Evolutionary conservation across 2,797 vertebrate genomes (phyloP), one percentile per base, ranked within the genome.

Genomic region (Sebastes vulpes): DNA sequence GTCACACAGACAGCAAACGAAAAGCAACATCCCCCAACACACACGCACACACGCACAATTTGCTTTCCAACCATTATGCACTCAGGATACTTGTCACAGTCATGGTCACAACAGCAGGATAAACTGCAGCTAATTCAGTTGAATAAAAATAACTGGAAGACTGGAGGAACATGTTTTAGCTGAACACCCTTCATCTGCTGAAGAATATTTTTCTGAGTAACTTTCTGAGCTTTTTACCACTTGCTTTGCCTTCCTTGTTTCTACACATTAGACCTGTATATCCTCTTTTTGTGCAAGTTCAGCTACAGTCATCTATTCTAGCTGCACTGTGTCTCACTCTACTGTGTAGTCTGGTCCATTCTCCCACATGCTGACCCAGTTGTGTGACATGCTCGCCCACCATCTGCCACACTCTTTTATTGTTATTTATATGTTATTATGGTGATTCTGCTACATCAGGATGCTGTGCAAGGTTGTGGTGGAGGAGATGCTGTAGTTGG

Each of bases 1-100:
- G 69, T 90, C 84, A 86, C 74, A 77, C 63, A 75, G 72, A 89
- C 83, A 86, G 82, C 81, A 90, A 85, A 89, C 82, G 81, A 84
- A 81, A 87, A 66, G 65, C 46, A 75, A 61, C 70, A 32, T 52
- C 46, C 25, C 25, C 48, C 42, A 53, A 42, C 76, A 66, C 52
- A 38, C 38, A 16, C 14, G 1, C 35, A 59, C 53, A 35, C 70
- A 67, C 6, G 26, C 68, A 66, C 38, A 65, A 57, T 58, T 28
- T 59, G 56, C 52, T 65, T 12, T 69, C 38, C 31, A 58, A 14
- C 63, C 32, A 82, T 88, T 79, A 85, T 75, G 31, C 48, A 68
- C 71, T 79, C 63, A 59, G 77, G 77, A 77, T 79, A 75, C 66
- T 83, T 72, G 75, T 81, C 80, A 83, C 72, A 88, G 82, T 68